Conservation (phyloP, 92 coral and sea anemone species). For the Heteractis magnifica region DNA sequence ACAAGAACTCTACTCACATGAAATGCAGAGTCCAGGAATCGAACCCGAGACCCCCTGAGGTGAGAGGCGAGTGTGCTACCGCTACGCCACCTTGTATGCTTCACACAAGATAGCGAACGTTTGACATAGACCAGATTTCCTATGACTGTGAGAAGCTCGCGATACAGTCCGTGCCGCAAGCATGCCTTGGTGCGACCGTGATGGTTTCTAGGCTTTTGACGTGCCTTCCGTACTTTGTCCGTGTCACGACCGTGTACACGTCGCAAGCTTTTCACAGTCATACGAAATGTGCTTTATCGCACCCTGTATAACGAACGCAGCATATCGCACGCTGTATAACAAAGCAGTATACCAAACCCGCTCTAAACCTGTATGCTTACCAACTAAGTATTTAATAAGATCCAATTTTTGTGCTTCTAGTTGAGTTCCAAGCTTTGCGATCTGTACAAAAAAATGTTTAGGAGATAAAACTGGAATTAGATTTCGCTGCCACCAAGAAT, state of each 20-base stretch:
- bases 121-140: too few species aligned
- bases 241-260: neutral
- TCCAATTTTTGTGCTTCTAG: slow-evolving; percentile 95
- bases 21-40: too few species aligned
- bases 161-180: too few species aligned
- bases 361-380: slow-evolving; percentile 28
- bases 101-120: too few species aligned
- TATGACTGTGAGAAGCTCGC: too few species aligned
- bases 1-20: too few species aligned
- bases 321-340: neutral
- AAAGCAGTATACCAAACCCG: neutral
- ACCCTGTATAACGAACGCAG: neutral
- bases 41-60: too few species aligned
- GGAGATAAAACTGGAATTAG: neutral
- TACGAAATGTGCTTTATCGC: neutral
- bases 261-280: neutral
- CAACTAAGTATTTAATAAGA: slow-evolving; percentile 93
- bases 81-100: too few species aligned
- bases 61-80: too few species aligned
- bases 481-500: neutral
- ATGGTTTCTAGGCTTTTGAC: too few species aligned
- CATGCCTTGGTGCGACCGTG: too few species aligned
- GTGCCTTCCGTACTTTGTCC: too few species aligned
- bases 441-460: slow-evolving; percentile 33
- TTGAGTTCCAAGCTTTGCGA: slow-evolving; percentile 92